These are phyloP conservation scores for Xenentodon cancila DNA, from an alignment of 2,797 vertebrate species.

Conservation along the genomic window DNA sequence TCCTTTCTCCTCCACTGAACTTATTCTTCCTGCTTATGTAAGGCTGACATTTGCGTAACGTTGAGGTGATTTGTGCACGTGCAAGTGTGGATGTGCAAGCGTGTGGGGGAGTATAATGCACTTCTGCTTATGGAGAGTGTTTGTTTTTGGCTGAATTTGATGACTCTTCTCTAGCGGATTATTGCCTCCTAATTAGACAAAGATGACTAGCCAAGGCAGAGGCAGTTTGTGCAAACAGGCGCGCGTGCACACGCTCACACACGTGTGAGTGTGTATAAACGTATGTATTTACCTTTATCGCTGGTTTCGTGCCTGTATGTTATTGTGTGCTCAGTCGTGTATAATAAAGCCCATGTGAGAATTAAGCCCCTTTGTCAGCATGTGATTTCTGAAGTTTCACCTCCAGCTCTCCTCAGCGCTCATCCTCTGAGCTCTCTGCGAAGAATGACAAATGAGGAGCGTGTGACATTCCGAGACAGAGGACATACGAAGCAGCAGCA, in stretches of 20 bases:
- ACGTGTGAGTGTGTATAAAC: constrained; percentile 21
- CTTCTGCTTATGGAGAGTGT: constrained; percentile 67
- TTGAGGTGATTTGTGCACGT: constrained; percentile 37
- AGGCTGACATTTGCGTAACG: constrained; percentile 61
- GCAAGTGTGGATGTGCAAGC: constrained; percentile 14
- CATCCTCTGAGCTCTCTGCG: constrained; percentile 50
- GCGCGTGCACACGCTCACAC: too few species aligned
- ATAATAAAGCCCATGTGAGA: constrained; percentile 27
- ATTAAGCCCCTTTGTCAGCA: constrained; percentile 25
- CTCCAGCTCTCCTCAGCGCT: constrained; percentile 60
- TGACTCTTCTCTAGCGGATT: constrained; percentile 82
- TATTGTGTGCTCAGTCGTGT: constrained; percentile 17
- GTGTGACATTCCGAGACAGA: constrained; percentile 63
- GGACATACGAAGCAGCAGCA: constrained; percentile 46
- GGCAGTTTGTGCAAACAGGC: constrained; percentile 40
- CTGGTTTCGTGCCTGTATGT: constrained; percentile 9
- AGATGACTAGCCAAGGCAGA: constrained; percentile 79
- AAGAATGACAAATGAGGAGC: constrained; percentile 71
- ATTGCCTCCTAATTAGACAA: constrained; percentile 82
- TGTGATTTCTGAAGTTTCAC: constrained; percentile 46
- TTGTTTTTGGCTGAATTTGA: constrained; percentile 81
- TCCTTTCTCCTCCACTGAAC: constrained; percentile 52
- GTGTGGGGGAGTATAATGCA: constrained; percentile 33
- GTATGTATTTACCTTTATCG: constrained; percentile 28
- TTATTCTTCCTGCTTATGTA: constrained; percentile 69